A percentile compares a stretch with the other conserved stretches of the same genome.
Evolutionary conservation across 2,797 vertebrate species (phyloP).

Genomic region (Melanotaenia nigrans): DNA sequence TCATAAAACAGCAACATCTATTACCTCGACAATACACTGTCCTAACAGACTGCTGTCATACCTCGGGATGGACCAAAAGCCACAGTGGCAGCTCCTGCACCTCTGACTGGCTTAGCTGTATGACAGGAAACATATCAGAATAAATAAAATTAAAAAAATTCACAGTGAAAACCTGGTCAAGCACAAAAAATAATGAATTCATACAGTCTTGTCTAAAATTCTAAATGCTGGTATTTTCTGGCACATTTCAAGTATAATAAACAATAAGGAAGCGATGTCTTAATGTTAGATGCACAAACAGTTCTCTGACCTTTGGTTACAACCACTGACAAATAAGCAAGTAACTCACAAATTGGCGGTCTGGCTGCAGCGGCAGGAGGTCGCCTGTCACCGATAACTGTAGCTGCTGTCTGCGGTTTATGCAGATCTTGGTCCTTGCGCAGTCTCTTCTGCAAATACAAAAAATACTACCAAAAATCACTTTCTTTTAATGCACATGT

Average conservation of each 20-base stretch:
- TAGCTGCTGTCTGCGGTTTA: constrained; percentile 65
- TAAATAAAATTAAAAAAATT: too few species aligned
- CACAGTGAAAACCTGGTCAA: background rate
- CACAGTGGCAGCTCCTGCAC: constrained; percentile 76
- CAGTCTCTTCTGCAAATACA: constrained; percentile 71
- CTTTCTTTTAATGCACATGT: too few species aligned
- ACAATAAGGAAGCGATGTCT: background rate
- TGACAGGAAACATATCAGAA: background rate
- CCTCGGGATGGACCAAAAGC: constrained; percentile 79
- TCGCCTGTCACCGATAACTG: constrained; percentile 59
- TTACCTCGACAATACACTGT: background rate
- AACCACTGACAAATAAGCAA: background rate
- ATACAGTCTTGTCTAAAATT: background rate
- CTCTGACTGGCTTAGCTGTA: constrained; percentile 65
- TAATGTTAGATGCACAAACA: background rate
- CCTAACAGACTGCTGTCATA: constrained; percentile 32
- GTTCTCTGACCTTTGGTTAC: background rate
- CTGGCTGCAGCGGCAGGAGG: constrained; percentile 45
- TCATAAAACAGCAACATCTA: background rate
- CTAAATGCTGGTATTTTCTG: background rate
- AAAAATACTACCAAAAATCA: background rate
- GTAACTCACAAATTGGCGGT: constrained; percentile 65
- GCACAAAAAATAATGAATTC: background rate
- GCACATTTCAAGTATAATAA: background rate
- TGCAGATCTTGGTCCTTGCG: constrained; percentile 64